Evolutionary conservation across 2,888 invertebrate species (phyloP).

Genomic region (Ectemnius lituratus): DNA sequence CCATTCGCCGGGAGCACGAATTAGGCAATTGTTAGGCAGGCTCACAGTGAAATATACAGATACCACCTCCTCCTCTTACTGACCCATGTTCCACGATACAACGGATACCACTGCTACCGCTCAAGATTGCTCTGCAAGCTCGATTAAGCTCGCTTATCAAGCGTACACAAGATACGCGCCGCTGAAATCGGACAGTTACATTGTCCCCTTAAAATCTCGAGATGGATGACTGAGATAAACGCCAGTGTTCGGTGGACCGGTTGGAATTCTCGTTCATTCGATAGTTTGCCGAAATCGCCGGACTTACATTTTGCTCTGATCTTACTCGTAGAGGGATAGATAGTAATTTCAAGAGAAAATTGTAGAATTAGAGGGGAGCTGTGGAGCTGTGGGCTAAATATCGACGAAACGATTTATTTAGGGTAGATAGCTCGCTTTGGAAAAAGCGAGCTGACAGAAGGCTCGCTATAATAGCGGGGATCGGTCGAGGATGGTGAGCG

Average conservation of each 20-base stretch:
- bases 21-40: constrained; percentile 39
- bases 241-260: background rate
- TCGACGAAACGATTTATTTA: background rate
- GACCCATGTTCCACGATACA: background rate
- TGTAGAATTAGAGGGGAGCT: background rate
- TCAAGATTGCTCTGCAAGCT: constrained; percentile 33
- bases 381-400: background rate
- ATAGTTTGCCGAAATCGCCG: background rate
- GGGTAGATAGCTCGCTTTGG: background rate
- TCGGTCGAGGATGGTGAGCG: background rate
- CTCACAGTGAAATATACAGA: constrained; percentile 17
- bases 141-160: constrained; percentile 44
- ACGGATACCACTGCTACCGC: constrained; percentile 9
- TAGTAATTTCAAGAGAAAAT: background rate
- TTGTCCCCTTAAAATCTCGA: constrained; percentile 1
- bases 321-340: background rate
- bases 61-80: background rate
- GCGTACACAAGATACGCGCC: constrained; percentile 16
- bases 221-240: background rate
- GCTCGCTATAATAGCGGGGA: background rate
- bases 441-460: constrained; percentile 1
- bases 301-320: background rate
- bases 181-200: constrained; percentile 47
- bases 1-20: constrained; percentile 16
- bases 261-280: background rate